Base-by-base conservation (phyloP, 1,140 invertebrate genomes). In the Holotrichia oblita region DNA sequence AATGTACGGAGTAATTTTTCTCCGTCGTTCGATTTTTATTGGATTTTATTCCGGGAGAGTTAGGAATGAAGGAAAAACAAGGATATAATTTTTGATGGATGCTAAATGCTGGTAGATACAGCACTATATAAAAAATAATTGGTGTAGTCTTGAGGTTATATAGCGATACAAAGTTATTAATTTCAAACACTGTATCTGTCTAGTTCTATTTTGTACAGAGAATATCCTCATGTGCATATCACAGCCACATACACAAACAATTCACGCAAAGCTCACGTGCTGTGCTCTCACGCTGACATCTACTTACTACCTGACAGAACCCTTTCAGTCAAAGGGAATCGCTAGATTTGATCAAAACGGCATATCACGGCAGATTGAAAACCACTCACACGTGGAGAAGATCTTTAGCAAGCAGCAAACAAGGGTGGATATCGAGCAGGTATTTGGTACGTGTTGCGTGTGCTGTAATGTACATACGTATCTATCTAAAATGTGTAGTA, bases 301-400 rank as follows among this genome's bases (percentile, higher is more conserved):
- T 55, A 55, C 14, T 55, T 55, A 55, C 48, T 17, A 17, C 48
- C 10, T 14, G 44, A 48, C 10, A n/a, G 10, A 55, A 55, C n/a
- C 48, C 48, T 55, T 55, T 55, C 48, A 55, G 14, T 55, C 48
- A 55, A 55, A 55, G 48, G 14, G 48, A 55, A 55, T 55, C 48
- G 48, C 14, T 17, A 55, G 48, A 55, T 55, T 55, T 55, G 48
- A 55, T 55, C 48, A 55, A 55, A 55, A 55, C 48, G 48, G 14
- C 48, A 55, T 55, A 55, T 55, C 48, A 55, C 48, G 48, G 48
- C 48, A 17, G 48, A 55, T 55, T 55, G 48, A 55, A 55, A 55
- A 55, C 48, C 48, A 55, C 14, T 55, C 48, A 14, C 48, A 7
- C 14, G 14, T 7, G 17, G 48, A 17, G 48, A 55, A 55, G 48